These are phyloP conservation scores for Xanthostigma xanthostigma DNA, from an alignment of 2,888 invertebrate species.

Conservation along the genomic window DNA sequence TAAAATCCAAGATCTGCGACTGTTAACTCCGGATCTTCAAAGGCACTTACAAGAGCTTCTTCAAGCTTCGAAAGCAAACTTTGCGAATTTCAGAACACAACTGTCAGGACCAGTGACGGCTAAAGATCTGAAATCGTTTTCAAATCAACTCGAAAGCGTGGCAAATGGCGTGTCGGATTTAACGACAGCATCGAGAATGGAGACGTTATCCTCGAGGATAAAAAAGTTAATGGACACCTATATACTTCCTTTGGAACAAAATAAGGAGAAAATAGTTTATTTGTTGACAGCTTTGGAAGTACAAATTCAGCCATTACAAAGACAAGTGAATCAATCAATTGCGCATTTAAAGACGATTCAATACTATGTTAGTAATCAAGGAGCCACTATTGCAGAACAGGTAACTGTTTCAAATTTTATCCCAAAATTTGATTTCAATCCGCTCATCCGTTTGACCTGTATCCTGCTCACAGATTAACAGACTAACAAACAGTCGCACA, in stretches of 20 bases:
- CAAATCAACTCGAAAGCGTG: conserved; percentile 49
- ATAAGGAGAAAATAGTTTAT: conserved; percentile 57
- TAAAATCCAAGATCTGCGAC: conserved; percentile 38
- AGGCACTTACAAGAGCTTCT: conserved; percentile 40
- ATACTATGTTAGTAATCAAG: conserved; percentile 57
- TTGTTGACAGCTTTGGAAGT: conserved; percentile 62
- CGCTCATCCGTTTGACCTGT: no score
- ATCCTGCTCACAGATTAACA: no score
- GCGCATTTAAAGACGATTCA: conserved; percentile 64
- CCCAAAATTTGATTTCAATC: no score
- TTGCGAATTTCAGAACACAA: conserved; percentile 37
- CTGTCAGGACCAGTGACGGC: conserved; percentile 45
- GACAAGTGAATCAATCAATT: conserved; percentile 55
- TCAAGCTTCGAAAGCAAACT: conserved; percentile 40
- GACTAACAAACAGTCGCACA: no score
- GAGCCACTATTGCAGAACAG: conserved; percentile 52
- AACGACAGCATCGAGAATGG: conserved; percentile 54
- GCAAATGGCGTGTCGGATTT: conserved; percentile 54
- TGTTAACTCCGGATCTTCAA: conserved; percentile 41
- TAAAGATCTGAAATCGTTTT: conserved; percentile 45
- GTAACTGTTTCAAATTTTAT: conserved; percentile 27
- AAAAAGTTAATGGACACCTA: conserved; percentile 47
- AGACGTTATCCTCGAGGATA: conserved; percentile 49
- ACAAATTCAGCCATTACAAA: conserved; percentile 52
- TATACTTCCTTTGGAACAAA: conserved; percentile 51